Base-by-base conservation (phyloP, 92 coral and sea anemone genomes). In the Porites lobata region DNA sequence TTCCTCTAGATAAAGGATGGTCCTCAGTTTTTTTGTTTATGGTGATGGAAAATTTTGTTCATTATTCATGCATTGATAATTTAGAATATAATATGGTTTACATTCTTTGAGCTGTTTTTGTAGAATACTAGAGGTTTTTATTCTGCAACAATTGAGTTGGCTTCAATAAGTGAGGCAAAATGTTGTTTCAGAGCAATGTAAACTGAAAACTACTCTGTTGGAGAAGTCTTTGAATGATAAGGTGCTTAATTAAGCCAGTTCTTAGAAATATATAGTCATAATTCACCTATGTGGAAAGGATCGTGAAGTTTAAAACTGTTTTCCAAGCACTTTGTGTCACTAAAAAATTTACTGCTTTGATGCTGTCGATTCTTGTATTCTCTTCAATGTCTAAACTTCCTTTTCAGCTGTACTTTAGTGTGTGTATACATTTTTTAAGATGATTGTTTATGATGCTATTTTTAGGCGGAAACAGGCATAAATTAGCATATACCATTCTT, bases 401-500 rank as follows among this genome's bases (percentile, higher is more conserved):
- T 75, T 59, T 43, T 20, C 8, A 18, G 20, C 64, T 17, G 64
- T 43, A 4, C 8, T 12, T 32, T 14, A 9, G 65, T 19, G 1
- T 51, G 22, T 75, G 14, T 56, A 13, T 18, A 29, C 20, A 62
- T 82, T 11, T 20, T 38, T 19, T 70, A 8, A 32, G 2, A 17
- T 77, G 17, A 56, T 69, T 51, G 66, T 68, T 57, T 86, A 18
- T 50, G 47, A 50, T 14, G 70, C 78, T 86, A 77, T 69, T 32
- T 68, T 68, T 50, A 52, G 83, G 12, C 17, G 15, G 69, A 58
- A 26, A 24, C 26, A 19, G n/a, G 14, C 51, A 82, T 47, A 53
- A 72, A 72, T 50, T 50, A 52, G 21, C 65, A 38, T n/a, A 2
- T 22, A 50, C 26, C 38, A 51, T 87, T 13, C 19, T 11, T 26